A percentile compares a stretch with the other conserved stretches of the same genome.
phyloP scores from a whole-genome alignment of 2,888 invertebrate species.

The Melanchra persicariae region DNA sequence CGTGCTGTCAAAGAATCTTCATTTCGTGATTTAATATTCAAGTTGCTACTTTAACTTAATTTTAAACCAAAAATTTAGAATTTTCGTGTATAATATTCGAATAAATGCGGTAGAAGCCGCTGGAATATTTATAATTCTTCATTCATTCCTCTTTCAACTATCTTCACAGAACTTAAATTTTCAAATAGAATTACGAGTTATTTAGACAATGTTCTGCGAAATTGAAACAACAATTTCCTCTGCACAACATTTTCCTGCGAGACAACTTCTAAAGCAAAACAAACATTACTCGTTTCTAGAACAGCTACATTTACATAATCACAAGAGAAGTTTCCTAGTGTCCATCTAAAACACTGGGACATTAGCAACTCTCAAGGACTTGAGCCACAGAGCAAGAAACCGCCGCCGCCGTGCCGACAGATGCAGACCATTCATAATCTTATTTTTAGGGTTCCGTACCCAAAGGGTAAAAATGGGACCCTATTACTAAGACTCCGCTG shows the following conservation, averaged over 20 bases:
- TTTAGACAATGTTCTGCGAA: neutral
- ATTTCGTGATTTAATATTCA: too few relatives aligned
- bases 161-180: neutral
- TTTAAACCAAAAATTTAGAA: too few relatives aligned
- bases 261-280: slow-evolving; percentile 23
- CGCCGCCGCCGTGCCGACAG: too few relatives aligned
- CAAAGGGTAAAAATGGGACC: too few relatives aligned
- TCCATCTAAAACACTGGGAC: slow-evolving; percentile 33
- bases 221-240: neutral
- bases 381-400: neutral
- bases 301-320: slow-evolving; percentile 41
- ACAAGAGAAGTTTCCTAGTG: slow-evolving; percentile 33
- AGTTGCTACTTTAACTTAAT: too few relatives aligned
- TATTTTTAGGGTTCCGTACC: too few relatives aligned
- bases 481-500: too few relatives aligned
- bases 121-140: too few relatives aligned
- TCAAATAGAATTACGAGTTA: neutral
- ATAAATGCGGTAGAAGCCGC: too few relatives aligned
- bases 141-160: neutral
- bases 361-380: slow-evolving; percentile 47
- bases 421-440: too few relatives aligned
- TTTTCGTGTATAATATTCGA: too few relatives aligned
- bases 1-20: too few relatives aligned
- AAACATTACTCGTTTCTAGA: slow-evolving; percentile 28
- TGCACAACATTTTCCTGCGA: slow-evolving; percentile 3